A percentile compares a stretch with the other conserved stretches of the same genome.
Evolutionary conservation across 2,797 vertebrate species (phyloP).

Genomic region (Hyperoplus lanceolatus): DNA sequence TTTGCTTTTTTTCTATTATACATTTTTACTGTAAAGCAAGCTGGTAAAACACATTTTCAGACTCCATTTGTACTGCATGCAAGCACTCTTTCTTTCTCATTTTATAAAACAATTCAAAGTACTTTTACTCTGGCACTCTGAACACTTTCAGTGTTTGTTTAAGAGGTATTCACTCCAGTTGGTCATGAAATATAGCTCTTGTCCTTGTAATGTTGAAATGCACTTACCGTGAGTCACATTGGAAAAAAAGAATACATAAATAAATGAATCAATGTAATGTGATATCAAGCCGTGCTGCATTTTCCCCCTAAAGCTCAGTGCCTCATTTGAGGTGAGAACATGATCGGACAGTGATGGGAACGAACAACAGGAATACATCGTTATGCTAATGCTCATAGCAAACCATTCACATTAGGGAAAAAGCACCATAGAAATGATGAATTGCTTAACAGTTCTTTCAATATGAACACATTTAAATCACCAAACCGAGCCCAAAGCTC

Average conservation of each 20-base stretch:
- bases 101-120: not conserved
- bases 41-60: constrained; percentile 1
- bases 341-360: not conserved
- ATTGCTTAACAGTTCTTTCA: not conserved
- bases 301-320: not conserved
- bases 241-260: not conserved
- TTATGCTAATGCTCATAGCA: not conserved
- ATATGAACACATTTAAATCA: not conserved
- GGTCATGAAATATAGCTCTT: not conserved
- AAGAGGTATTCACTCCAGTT: not conserved
- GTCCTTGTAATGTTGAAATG: not conserved
- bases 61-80: not conserved
- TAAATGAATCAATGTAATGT: not conserved
- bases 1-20: not conserved
- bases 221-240: not conserved
- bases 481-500: not conserved
- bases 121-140: not conserved
- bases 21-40: not conserved
- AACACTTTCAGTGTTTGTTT: constrained; percentile 1
- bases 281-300: not conserved
- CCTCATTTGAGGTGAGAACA: not conserved
- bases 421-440: not conserved
- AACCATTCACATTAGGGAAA: not conserved
- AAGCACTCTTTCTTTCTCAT: not conserved
- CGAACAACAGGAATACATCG: not conserved